Conservation (phyloP, 2,113 vertebrate species). For the Plecturocebus donacophilus region DNA sequence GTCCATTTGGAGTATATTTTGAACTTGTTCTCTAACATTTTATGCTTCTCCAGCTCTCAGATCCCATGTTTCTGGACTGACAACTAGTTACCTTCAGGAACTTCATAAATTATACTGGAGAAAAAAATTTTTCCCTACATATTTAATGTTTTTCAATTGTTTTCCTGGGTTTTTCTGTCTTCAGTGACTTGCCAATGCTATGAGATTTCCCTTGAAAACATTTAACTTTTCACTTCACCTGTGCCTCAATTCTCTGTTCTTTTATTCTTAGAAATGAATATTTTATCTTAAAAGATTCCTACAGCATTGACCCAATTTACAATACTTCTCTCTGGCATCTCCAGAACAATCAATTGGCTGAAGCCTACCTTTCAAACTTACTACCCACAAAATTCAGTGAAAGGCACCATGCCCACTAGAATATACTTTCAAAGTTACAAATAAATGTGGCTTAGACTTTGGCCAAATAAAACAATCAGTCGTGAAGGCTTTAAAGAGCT, state of each 20-base stretch:
- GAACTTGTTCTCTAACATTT: not conserved
- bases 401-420: not conserved
- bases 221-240: not conserved
- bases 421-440: not conserved
- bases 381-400: not conserved
- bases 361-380: not conserved
- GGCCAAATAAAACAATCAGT: not conserved
- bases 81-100: not conserved
- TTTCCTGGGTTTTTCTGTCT: constrained; percentile 34
- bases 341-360: not conserved
- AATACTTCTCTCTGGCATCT: not conserved
- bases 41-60: not conserved
- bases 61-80: not conserved
- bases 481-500: not conserved
- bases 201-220: constrained; percentile 1
- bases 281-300: constrained; percentile 6
- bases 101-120: not conserved
- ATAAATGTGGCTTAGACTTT: not conserved
- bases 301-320: not conserved
- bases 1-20: not conserved
- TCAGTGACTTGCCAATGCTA: not conserved
- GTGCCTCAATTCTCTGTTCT: not conserved
- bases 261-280: not conserved
- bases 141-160: not conserved
- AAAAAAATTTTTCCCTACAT: not conserved